A percentile compares a stretch with the other conserved stretches of the same genome.
Conservation (phyloP, 2,113 vertebrate genomes). For the Saguinus imperator region DNA sequence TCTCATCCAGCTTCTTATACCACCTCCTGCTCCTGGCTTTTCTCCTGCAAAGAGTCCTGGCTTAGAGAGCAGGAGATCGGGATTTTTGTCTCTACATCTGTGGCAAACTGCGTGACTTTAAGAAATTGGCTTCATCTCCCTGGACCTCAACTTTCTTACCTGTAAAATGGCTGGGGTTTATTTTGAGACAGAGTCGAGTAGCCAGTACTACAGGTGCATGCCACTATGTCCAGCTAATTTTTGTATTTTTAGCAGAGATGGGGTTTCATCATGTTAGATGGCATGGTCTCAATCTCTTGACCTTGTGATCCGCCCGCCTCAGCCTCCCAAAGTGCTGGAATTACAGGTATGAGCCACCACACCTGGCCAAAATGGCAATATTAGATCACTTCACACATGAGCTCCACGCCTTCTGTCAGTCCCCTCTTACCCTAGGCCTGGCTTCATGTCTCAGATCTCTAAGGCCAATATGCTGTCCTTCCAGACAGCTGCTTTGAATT, state of each 20-base stretch:
- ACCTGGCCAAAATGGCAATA: background rate
- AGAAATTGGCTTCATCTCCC: background rate
- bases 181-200: too few relatives aligned
- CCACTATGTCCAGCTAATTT: too few relatives aligned
- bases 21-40: background rate
- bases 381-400: background rate
- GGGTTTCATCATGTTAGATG: too few relatives aligned
- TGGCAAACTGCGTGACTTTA: background rate
- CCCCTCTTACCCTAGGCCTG: background rate
- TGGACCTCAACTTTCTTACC: background rate
- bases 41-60: background rate
- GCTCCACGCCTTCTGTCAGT: background rate
- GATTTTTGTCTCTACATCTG: background rate
- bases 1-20: background rate
- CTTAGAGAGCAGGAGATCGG: background rate
- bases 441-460: background rate
- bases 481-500: background rate
- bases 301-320: too few relatives aligned
- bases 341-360: too few relatives aligned
- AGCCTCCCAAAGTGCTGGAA: too few relatives aligned
- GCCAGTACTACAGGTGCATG: too few relatives aligned
- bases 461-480: background rate
- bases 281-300: too few relatives aligned
- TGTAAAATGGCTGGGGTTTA: too few relatives aligned
- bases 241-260: too few relatives aligned